phyloP scores from a whole-genome alignment of 1,140 invertebrate genomes.

The Drosophila watanabei region DNA sequence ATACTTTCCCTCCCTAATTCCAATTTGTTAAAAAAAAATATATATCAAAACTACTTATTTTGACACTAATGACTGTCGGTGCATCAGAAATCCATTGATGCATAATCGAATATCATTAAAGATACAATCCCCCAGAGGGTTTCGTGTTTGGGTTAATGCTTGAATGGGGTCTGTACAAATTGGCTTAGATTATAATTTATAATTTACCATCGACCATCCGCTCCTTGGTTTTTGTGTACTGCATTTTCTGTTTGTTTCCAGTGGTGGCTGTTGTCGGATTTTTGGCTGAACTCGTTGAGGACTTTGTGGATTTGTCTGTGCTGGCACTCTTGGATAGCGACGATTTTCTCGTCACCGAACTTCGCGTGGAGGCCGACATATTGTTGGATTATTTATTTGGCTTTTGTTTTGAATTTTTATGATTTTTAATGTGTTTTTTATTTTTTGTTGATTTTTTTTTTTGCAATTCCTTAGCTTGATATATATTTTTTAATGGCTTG shows the following conservation, averaged over 20 bases:
- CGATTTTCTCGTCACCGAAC: conserved; percentile 79
- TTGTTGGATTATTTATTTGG: conserved; percentile 69
- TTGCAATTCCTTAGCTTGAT: conserved; percentile 37
- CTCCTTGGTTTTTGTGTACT: conserved; percentile 80
- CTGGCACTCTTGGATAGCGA: conserved; percentile 64
- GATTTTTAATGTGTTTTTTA: conserved; percentile 36
- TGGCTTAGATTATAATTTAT: neutral
- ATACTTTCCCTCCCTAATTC: neutral
- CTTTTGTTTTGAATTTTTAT: conserved; percentile 47
- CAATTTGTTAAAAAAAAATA: conserved; percentile 4
- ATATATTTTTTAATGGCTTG: conserved; percentile 73
- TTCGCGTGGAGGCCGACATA: conserved; percentile 82
- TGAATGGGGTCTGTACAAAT: conserved; percentile 9
- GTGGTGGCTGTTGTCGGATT: conserved; percentile 38
- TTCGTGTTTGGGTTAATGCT: conserved; percentile 19
- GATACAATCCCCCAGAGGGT: conserved; percentile 10
- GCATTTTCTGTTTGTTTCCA: conserved; percentile 80
- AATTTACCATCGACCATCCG: conserved; percentile 85
- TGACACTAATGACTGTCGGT: conserved; percentile 28
- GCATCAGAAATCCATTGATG: conserved; percentile 33
- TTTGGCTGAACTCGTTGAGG: conserved; percentile 55
- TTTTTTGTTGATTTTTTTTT: conserved; percentile 32
- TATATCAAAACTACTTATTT: conserved; percentile 5
- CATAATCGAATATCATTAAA: conserved; percentile 33
- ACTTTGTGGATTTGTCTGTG: conserved; percentile 65